Base-by-base conservation (phyloP, 2,888 invertebrate species). In the Cantharis rufa region DNA sequence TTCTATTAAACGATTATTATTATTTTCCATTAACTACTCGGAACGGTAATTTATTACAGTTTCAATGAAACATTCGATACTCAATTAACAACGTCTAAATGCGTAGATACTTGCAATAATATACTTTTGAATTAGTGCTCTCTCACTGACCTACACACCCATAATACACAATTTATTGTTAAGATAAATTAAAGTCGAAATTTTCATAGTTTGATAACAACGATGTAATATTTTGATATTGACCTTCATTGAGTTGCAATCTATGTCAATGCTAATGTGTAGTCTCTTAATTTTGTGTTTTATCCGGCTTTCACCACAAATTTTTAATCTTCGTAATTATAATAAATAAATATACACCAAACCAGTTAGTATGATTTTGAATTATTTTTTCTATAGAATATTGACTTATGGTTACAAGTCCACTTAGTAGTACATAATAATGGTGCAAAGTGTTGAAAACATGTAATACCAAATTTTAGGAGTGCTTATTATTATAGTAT, bases 161-260 rank as follows among this genome's bases (percentile, higher is more conserved):
- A n/a, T n/a, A n/a, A 48, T 48, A 48, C 48, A n/a, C 1, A n/a
- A 48, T 48, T 13, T 13, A 48, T 48, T n/a, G 48, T 48, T 48
- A 48, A 48, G 48, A 48, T 7, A 48, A n/a, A 7, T 48, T 48
- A 7, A n/a, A 48, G 13, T 32, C 13, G 4, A 32, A n/a, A n/a
- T 32, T 32, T 24, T 24, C 24, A 32, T 32, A 48, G 7, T 48
- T 48, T 48, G n/a, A 48, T 48, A 48, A n/a, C 4, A 32, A 48
- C 10, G 21, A 62, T 69, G n/a, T n/a, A n/a, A 62, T 73, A 69
- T 73, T 62, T 62, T 69, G 15, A 10, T 69, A 27, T 62, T 73
- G 73, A 62, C 73, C 73, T 73, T 73, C 69, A 72, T 68, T 66
- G 27, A 72, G 66, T 69, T 72, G 15, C 68, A 69, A 72, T 68